Conservation (phyloP, 2,888 invertebrate genomes). For the Bruchidius siliquastri region DNA sequence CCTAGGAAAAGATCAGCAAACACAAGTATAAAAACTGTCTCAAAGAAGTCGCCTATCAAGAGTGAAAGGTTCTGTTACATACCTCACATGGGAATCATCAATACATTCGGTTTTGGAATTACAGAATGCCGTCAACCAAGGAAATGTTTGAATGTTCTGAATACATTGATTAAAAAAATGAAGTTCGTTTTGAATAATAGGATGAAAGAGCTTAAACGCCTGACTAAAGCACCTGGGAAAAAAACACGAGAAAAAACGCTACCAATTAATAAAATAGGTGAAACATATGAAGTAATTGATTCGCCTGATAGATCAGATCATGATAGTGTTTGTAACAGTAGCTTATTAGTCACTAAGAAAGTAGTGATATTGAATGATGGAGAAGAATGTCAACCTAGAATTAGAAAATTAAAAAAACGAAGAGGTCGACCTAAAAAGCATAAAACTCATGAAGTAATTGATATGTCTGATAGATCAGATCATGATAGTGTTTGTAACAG, state of each 20-base stretch:
- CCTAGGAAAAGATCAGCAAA: not conserved
- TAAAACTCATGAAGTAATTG: not conserved
- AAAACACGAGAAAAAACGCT: conserved; percentile 2
- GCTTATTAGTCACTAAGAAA: conserved; percentile 20
- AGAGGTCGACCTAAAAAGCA: not conserved
- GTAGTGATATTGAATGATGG: conserved; percentile 18
- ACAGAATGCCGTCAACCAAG: not conserved
- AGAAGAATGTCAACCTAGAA: not conserved
- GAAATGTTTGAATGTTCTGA: not conserved
- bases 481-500: not conserved
- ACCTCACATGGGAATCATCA: not conserved
- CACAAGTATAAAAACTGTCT: not conserved
- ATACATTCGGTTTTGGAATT: conserved; percentile 1
- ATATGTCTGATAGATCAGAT: not conserved
- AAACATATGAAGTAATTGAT: not conserved
- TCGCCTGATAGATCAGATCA: not conserved
- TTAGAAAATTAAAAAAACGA: conserved; percentile 1
- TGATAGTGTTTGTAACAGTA: conserved; percentile 3
- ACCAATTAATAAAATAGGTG: conserved; percentile 7
- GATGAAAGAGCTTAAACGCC: not conserved
- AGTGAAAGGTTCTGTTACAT: not conserved
- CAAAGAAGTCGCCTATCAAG: not conserved
- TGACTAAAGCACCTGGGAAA: not conserved
- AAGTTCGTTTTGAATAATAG: not conserved
- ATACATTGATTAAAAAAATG: not conserved